Conservation (phyloP, 2,888 invertebrate species). For the Netelia inedita region DNA sequence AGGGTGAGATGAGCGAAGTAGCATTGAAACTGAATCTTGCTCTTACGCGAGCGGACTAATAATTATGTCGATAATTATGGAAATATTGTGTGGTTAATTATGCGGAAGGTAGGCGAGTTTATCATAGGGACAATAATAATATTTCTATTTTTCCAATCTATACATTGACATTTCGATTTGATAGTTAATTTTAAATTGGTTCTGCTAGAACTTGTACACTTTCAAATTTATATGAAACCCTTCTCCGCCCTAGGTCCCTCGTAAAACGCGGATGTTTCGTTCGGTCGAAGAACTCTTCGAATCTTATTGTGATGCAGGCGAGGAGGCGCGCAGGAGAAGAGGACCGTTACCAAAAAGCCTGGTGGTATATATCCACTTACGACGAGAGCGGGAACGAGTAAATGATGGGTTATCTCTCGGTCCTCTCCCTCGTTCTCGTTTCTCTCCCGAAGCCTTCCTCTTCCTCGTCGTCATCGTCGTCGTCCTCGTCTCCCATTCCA, state of each 20-base stretch:
- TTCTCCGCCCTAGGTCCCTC: background rate
- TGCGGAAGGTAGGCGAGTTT: background rate
- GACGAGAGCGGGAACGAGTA: slow-evolving; percentile 72
- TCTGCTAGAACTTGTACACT: too few species aligned
- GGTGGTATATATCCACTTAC: slow-evolving; percentile 71
- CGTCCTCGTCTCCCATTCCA: slow-evolving; percentile 7
- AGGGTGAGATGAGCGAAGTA: slow-evolving; percentile 36
- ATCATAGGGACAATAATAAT: background rate
- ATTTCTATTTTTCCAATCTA: too few species aligned
- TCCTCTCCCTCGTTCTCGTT: slow-evolving; percentile 51
- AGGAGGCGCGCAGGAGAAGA: slow-evolving; percentile 39
- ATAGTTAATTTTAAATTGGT: too few species aligned
- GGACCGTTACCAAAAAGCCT: slow-evolving; percentile 71
- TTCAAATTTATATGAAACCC: background rate
- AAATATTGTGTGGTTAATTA: slow-evolving; percentile 46
- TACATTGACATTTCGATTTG: too few species aligned
- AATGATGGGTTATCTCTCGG: slow-evolving; percentile 76
- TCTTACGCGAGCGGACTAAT: slow-evolving; percentile 40
- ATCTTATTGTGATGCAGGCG: slow-evolving; percentile 57
- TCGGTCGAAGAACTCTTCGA: slow-evolving; percentile 27
- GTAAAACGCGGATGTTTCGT: slow-evolving; percentile 2
- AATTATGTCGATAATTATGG: slow-evolving; percentile 44
- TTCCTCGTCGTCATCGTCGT: slow-evolving; percentile 11
- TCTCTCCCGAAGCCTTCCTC: slow-evolving; percentile 58
- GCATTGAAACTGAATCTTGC: slow-evolving; percentile 18